These are phyloP conservation scores for Cyclina sinensis DNA, from an alignment of 1,140 invertebrate genomes.

Conservation along the genomic window DNA sequence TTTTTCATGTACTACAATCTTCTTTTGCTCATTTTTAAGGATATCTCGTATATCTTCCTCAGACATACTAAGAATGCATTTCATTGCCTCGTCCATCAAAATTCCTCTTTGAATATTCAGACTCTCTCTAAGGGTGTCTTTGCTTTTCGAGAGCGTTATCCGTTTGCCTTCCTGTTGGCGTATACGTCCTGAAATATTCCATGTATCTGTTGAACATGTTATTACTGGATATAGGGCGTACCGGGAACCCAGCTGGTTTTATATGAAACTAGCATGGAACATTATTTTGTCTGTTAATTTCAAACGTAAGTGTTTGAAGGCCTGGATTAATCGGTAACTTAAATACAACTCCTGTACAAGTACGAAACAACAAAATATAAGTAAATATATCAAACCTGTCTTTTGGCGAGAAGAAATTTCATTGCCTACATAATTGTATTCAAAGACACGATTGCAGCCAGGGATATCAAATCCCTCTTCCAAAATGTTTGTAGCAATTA, in stretches of 20 bases:
- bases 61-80: neutral
- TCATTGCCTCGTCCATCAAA: constrained; percentile 1
- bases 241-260: too few relatives aligned
- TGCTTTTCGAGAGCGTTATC: neutral
- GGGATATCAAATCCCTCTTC: constrained; percentile 87
- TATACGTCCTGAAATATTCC: neutral
- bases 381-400: constrained; percentile 75
- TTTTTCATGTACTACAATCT: neutral
- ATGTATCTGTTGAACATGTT: too few relatives aligned
- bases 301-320: too few relatives aligned
- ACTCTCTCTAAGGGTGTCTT: neutral
- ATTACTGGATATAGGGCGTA: too few relatives aligned
- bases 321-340: too few relatives aligned
- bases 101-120: neutral
- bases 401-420: constrained; percentile 85
- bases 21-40: neutral
- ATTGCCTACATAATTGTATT: constrained; percentile 86
- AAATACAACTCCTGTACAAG: too few relatives aligned
- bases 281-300: too few relatives aligned
- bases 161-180: neutral
- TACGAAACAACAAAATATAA: too few relatives aligned
- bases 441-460: constrained; percentile 84
- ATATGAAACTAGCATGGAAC: too few relatives aligned
- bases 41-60: neutral
- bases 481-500: constrained; percentile 85